phyloP scores from a whole-genome alignment of 2,797 vertebrate genomes.

The Alcedo quadribrachys region DNA sequence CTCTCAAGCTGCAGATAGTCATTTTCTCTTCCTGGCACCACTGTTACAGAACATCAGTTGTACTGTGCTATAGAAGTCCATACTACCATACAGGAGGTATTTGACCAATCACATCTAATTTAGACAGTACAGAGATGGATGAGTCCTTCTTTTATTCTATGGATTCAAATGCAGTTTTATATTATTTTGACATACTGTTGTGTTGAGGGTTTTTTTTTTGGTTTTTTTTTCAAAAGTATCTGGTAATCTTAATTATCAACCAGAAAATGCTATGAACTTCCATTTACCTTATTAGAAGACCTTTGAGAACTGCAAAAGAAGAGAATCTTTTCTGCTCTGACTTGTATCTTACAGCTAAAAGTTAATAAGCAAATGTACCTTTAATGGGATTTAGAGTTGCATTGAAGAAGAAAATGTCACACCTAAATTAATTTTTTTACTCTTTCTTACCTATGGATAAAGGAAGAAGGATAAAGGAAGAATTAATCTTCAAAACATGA shows the following conservation, averaged over 20 bases:
- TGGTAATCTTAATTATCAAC: not conserved
- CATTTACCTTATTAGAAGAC: not conserved
- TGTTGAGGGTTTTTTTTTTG: not conserved
- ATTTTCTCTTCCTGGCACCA: not conserved
- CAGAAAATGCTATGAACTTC: not conserved
- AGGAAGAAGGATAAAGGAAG: not conserved
- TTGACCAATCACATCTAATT: not conserved
- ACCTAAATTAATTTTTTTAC: not conserved
- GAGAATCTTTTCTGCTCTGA: not conserved
- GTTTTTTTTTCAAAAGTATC: not conserved
- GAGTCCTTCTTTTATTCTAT: not conserved
- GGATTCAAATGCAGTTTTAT: not conserved
- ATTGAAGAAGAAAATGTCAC: not conserved
- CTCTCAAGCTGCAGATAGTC: constrained; percentile 8
- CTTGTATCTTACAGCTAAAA: not conserved
- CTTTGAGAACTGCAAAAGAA: not conserved
- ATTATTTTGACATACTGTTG: not conserved
- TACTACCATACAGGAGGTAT: not conserved
- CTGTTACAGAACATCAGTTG: constrained; percentile 14
- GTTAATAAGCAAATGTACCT: not conserved
- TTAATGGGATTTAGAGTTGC: not conserved
- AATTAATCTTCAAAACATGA: not conserved
- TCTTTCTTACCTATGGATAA: not conserved
- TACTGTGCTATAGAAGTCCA: not conserved
- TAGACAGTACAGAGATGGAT: not conserved